These are phyloP conservation scores for Apostichopus californicus DNA, from an alignment of 35 echinoderm and acorn worm species.

Conservation along the genomic window DNA sequence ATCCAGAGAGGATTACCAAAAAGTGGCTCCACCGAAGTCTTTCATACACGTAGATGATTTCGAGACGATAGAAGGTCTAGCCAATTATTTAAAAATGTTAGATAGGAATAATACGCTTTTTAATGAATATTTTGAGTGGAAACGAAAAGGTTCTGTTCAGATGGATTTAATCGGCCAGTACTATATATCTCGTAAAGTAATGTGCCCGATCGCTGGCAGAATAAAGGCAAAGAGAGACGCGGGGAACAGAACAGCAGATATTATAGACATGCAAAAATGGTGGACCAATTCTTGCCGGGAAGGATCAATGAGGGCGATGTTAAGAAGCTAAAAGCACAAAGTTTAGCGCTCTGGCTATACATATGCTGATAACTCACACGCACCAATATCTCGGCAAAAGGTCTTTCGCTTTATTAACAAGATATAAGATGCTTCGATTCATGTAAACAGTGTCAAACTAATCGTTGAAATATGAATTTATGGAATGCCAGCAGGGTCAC, in stretches of 20 bases:
- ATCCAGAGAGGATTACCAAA: slow-evolving; percentile 37
- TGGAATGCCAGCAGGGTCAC: too few species aligned
- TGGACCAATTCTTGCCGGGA: slow-evolving; percentile 15
- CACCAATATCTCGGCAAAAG: too few species aligned
- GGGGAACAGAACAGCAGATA: too few species aligned
- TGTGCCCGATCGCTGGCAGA: slow-evolving; percentile 17
- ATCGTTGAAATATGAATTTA: too few species aligned
- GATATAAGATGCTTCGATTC: too few species aligned
- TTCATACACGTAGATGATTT: slow-evolving; percentile 61
- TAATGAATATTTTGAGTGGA: slow-evolving; percentile 62
- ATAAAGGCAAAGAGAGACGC: background rate
- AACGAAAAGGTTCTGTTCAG: background rate
- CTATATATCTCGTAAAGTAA: slow-evolving; percentile 22
- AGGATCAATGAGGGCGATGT: background rate
- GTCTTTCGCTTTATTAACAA: too few species aligned
- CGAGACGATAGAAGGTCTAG: background rate
- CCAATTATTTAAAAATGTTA: slow-evolving; percentile 34
- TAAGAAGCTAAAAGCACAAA: background rate
- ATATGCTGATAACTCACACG: background rate
- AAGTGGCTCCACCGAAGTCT: slow-evolving; percentile 40
- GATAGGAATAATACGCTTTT: slow-evolving; percentile 46
- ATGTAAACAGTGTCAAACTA: too few species aligned
- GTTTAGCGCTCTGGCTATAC: too few species aligned
- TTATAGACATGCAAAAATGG: slow-evolving; percentile 19
- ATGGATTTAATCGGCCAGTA: slow-evolving; percentile 11